Base-by-base conservation (phyloP, 2,797 vertebrate species). In the Glyptemys insculpta region DNA sequence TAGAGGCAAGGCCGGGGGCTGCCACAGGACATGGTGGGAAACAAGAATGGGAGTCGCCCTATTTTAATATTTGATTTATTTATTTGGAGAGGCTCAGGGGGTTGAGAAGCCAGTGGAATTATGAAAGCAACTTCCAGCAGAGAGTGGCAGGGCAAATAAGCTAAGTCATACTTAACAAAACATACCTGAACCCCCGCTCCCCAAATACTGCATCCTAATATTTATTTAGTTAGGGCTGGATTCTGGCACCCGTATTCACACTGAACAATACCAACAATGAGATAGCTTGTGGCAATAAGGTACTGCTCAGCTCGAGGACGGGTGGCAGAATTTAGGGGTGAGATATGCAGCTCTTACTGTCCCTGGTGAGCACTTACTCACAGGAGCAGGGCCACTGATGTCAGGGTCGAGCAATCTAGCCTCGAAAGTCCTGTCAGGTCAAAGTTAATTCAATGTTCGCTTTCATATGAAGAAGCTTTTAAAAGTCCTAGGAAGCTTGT, bases 401-500 rank as follows among this genome's bases (percentile, higher is more conserved):
- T 29, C 37, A n/a, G 86, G 56, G 74, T 86, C 47, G 41, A 62
- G 41, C 0, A 0, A 31, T 47, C 72, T 49, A 4, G 41, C 52
- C 62, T 37, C 47, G 83, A 68, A 44, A 56, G 68, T 41, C 68
- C 68, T 41, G 21, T 41, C n/a, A 85, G 88, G 65, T 31, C 53
- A 57, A 79, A 56, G 56, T 31, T 56, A 79, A 82, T 37, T 21
- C 78, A 6, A 0, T 21, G 57, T 3, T 79, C 23, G 29, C 80
- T 21, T 47, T 56, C 50, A 3, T 12, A 34, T 76, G 50, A 52
- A 65, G 6, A 65, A 3, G 5, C 5, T 3, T 16, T 89, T 29
- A 6, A 49, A 62, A 18, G 15, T 0, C 0, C 79, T 52, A 0
- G 0, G 12, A 5, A 8, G 44, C 72, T 85, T 29, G 8, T 50